Evolutionary conservation across 2,888 invertebrate species (phyloP), one percentile per base, ranked within the genome.

Genomic region (Tromatobia lineatoria): DNA sequence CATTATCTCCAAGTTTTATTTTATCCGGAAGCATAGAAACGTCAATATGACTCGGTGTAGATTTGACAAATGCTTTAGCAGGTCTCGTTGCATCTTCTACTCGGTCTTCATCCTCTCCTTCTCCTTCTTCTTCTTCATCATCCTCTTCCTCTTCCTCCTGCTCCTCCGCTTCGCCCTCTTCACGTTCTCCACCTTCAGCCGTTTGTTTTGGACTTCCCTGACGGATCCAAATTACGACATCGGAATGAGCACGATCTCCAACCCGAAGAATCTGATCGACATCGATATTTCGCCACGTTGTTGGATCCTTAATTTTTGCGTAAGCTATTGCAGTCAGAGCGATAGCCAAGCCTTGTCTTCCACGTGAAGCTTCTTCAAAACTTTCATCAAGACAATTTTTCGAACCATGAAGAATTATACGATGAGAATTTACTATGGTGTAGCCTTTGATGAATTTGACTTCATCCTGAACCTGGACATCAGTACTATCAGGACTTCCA

Each of bases 341-440:
- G 0, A 90, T 82, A 25, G 90, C 80, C 7, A 91, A 74, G 13
- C 93, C 93, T 54, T 93, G 93, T 3, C 87, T 87, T 3, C 93
- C 93, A 4, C 90, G 88, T 20, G 86, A 81, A 4, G 25, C 42
- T 7, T 80, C 80, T 0, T 76, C 52, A 54, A 88, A 92, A 10
- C 86, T 82, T 2, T 85, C 81, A 13, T 85, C 83, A 4, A 88
- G 29, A 47, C 91, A 91, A 70, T 90, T 93, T 42, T 86, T 88
- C 0, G 87, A 88, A 1, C 91, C 93, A n/a, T 85, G 88, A 8
- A 93, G 86, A 3, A 90, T 50, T 8, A 93, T 64, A 18, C 91
- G 88, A 74, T 90, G 88, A 2, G 90, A 87, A 80, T 90, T 91
- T 3, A 91, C 47, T 23, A 91, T 85, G 4, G 64, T 75, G 80